Percentiles rank a stretch among this genome's conserved stretches.
Evolutionary conservation across 2,888 invertebrate genomes (phyloP).

Genomic region (Toxonevra muliebris): DNA sequence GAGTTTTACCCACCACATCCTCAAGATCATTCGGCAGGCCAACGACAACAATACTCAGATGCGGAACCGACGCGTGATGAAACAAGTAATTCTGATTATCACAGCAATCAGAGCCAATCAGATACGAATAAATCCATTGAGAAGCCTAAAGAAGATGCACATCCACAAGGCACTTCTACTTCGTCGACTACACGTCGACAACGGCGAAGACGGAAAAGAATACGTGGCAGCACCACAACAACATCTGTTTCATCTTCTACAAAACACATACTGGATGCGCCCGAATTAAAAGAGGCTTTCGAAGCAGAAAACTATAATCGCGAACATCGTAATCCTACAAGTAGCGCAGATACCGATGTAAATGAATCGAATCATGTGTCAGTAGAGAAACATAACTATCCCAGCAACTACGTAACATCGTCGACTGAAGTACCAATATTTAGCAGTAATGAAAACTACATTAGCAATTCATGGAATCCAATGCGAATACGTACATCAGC

Average conservation of each 20-base stretch:
- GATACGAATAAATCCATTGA: constrained; percentile 31
- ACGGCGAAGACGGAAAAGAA: constrained; percentile 42
- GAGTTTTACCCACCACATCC: constrained; percentile 57
- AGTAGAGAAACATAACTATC: constrained; percentile 25
- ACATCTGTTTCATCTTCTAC: constrained; percentile 38
- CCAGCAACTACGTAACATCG: constrained; percentile 17
- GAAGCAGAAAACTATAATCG: constrained; percentile 44
- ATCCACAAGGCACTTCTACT: constrained; percentile 32
- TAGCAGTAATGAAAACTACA: constrained; percentile 36
- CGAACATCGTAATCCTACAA: constrained; percentile 30
- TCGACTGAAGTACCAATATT: constrained; percentile 36
- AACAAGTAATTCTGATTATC: too few relatives aligned
- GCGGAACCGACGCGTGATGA: too few relatives aligned
- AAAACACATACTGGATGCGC: constrained; percentile 57
- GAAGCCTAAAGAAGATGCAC: constrained; percentile 37
- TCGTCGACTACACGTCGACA: constrained; percentile 39
- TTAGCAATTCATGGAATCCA: constrained; percentile 55
- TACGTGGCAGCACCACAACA: constrained; percentile 34
- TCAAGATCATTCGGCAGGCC: constrained; percentile 11
- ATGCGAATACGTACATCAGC: constrained; percentile 49
- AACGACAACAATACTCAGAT: too few relatives aligned
- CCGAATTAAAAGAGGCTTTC: constrained; percentile 60
- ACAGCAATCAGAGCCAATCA: too few relatives aligned
- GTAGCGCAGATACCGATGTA: constrained; percentile 44
- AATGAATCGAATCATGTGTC: constrained; percentile 50